Evolutionary conservation across 2,113 vertebrate species (phyloP), one percentile per base, ranked within the genome.

Genomic region (Odobenus rosmarus): DNA sequence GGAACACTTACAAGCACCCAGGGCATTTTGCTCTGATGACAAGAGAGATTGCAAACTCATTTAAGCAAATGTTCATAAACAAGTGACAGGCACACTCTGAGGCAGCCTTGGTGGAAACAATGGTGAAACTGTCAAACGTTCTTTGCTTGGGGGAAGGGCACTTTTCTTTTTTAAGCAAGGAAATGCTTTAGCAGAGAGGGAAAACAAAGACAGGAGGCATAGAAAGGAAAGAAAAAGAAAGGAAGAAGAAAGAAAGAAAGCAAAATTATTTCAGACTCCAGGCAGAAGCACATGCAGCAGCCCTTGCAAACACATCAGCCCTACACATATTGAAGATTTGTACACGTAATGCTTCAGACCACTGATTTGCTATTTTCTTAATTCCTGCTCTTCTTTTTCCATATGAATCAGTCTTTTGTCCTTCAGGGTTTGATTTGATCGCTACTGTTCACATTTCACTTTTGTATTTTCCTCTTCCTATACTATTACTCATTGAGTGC

Each of bases 401-500:
- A 95, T 97, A 97, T 96, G 97, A 98, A 98, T 98, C 98, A 98
- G 86, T 93, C 98, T 98, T 99, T 98, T 99, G 98, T 99, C 99
- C 99, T 98, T 98, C 98, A 89, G 98, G 98, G 98, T 99, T 99
- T 99, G 98, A 99, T 99, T 99, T 99, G 98, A 98, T 99, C 98
- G 98, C 98, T 98, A 96, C 99, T 97, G 98, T 98, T 99, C 99
- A 94, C 98, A 98, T 99, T 99, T 98, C 98, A 99, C 98, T 99
- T 99, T 99, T 99, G 98, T 99, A 96, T 99, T 98, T 99, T 98
- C 97, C 98, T 98, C 98, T 98, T 98, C 98, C 98, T 99, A 98
- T 99, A 99, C 99, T 99, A 99, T 99, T 99, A 99, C 97, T 99
- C 99, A 99, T 99, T 98, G 99, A 99, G 99, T 99, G 99, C 99